Evolutionary conservation across 2,888 invertebrate genomes (phyloP), one percentile per base, ranked within the genome.

Genomic region (Agonum fuliginosum): DNA sequence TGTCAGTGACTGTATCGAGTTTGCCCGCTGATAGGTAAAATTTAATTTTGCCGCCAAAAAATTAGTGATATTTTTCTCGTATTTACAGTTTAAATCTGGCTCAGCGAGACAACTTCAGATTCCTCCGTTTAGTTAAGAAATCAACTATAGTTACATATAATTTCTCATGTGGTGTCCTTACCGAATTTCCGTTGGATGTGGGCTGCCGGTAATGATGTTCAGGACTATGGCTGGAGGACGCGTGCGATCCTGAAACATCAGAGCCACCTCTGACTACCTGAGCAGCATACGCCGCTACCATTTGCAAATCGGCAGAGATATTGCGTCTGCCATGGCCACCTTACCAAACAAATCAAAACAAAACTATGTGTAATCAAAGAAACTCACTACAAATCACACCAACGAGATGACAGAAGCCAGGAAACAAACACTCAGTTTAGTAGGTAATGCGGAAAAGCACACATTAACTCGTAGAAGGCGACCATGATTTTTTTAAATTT

Each of bases 241-340:
- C 84, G 75, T 86, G 86, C 41, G 81, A 81, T 83, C 85, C 81
- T 58, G 79, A 79, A 75, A 86, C 88, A 80, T 89, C 88, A 80
- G 88, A 86, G 74, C 89, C 87, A 80, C 87, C 87, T 10, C 88
- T 89, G 65, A 87, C 87, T 58, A 89, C 89, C 34, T 89, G 89
- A 2, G 91, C 91, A n/a, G 92, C 93, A 85, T 92, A 93, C 54
- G 91, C 91, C 27, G 93, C 93, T 19, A 92, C 95, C 88, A 94
- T 93, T 78, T 94, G 93, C 79, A 95, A 88, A 87, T 95, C 95
- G 1, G 93, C 92, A 80, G 92, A 92, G 81, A 94, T 90, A 81
- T 93, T 92, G 78, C 93, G 87, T 79, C 90, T 90, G 65, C 90
- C 89, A 81, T 93, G 92, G 80, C 93, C 93, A 34, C 92, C 91